Base-by-base conservation (phyloP, 2,113 vertebrate genomes). In the Drymodes brunneopygia region DNA sequence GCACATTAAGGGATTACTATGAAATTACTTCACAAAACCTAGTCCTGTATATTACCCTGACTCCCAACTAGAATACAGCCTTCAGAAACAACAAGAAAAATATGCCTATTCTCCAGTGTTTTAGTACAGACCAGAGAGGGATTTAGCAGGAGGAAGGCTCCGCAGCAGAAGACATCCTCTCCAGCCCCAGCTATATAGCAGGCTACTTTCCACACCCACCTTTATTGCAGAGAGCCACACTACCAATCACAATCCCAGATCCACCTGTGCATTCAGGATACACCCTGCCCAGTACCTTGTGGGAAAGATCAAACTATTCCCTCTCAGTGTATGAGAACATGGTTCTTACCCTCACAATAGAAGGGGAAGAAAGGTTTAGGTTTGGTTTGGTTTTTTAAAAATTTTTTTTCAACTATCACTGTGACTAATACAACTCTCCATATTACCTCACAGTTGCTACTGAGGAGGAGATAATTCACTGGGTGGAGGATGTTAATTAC, bases 401-500 rank as follows among this genome's bases (percentile, higher is more conserved):
- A 10, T 5, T 25, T 56, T 38, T 45, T 36, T 15, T 12, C 10
- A 77, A 1, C 15, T 47, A 36, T 33, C 3, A 3, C 11, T 65
- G 8, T 86, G 66, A 82, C 28, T 90, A 79, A 75, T 53, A 18
- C 3, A 61, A 33, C 9, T 64, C 53, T 87, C 56, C 22, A 2
- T 21, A 65, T 40, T 53, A 69, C 35, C 80, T 73, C 67, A 22
- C 19, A n/a, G 50, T 50, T 50, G 67, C 71, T 83, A 7, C 82
- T 48, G 57, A 70, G 62, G 57, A 48, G 72, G 45, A 88, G 75
- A 58, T 77, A 88, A 54, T 83, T n/a, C 51, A 42, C 47, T 44
- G 75, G 22, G 51, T 78, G 72, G 80, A 86, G 58, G 60, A 47
- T 94, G 75, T 60, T 86, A 95, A 92, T 84, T 93, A 64, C 64